A percentile compares a stretch with the other conserved stretches of the same genome.
Conservation (phyloP, 1,140 invertebrate genomes). For the Samia ricini region DNA sequence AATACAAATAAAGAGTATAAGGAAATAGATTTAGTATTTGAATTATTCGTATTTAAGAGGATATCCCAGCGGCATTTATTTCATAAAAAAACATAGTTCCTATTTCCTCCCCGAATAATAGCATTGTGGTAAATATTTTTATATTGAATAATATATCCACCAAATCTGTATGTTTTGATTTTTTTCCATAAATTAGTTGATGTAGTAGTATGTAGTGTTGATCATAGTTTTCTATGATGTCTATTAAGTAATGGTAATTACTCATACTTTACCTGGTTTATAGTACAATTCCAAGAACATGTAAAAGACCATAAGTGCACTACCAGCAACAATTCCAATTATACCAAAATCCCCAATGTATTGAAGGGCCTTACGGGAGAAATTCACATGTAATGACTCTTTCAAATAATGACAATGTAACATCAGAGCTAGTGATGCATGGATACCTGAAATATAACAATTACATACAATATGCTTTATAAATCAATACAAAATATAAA, state of each 20-base stretch:
- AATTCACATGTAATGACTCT: constrained; percentile 60
- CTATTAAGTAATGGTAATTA: neutral
- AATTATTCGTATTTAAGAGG: no score
- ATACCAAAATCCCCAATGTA: constrained; percentile 66
- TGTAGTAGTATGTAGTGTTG: no score
- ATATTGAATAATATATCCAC: no score
- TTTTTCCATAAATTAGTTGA: no score
- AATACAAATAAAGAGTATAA: no score
- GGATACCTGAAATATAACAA: constrained; percentile 40
- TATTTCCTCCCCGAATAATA: no score
- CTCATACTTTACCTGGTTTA: constrained; percentile 46
- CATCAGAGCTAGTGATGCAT: constrained; percentile 51
- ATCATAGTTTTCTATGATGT: no score
- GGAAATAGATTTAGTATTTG: no score
- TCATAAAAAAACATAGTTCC: no score
- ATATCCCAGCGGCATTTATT: no score
- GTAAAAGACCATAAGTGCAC: constrained; percentile 55
- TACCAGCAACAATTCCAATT: constrained; percentile 55
- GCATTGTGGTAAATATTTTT: no score
- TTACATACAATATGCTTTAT: neutral
- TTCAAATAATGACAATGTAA: constrained; percentile 61
- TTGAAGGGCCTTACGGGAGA: constrained; percentile 58
- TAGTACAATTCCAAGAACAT: constrained; percentile 60
- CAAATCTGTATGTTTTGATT: no score
- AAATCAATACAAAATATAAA: neutral